phyloP scores from a whole-genome alignment of 92 coral and sea anemone genomes.

The Montipora capitata region DNA sequence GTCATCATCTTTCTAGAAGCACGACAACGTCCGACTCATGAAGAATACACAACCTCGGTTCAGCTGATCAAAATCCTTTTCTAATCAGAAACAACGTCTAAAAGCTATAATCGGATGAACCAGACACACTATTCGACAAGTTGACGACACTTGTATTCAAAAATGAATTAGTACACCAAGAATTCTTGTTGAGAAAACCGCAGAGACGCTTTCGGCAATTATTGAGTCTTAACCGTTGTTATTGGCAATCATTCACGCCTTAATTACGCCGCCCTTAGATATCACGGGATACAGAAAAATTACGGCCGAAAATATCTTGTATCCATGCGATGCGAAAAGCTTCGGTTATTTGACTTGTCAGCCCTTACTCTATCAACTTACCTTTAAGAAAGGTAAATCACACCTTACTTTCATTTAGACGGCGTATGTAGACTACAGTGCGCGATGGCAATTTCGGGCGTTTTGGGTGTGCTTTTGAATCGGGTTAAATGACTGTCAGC shows the following conservation, averaged over 20 bases:
- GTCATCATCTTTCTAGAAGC: constrained; percentile 17
- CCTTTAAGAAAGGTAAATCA: constrained; percentile 13
- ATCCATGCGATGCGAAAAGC: background rate
- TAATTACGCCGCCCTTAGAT: background rate
- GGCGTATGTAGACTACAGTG: background rate
- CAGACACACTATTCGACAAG: constrained; percentile 25
- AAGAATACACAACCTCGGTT: background rate
- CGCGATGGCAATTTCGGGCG: background rate
- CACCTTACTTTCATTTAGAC: background rate
- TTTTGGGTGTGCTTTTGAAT: background rate
- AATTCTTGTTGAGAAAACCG: constrained; percentile 5
- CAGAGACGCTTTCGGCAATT: background rate
- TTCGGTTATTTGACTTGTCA: background rate
- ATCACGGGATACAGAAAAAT: background rate
- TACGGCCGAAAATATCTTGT: background rate
- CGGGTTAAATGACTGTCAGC: background rate
- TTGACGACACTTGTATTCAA: background rate
- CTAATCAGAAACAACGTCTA: constrained; percentile 1
- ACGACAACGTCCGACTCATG: constrained; percentile 10
- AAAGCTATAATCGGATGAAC: constrained; percentile 9
- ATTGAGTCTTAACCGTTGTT: background rate
- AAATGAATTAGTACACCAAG: background rate
- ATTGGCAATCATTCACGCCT: background rate
- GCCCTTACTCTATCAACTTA: background rate
- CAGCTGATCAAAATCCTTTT: background rate